Percentiles rank a stretch among this genome's conserved stretches.
These are phyloP conservation scores for Micromesistius poutassou DNA, from an alignment of 2,797 vertebrate species.

Conservation along the genomic window DNA sequence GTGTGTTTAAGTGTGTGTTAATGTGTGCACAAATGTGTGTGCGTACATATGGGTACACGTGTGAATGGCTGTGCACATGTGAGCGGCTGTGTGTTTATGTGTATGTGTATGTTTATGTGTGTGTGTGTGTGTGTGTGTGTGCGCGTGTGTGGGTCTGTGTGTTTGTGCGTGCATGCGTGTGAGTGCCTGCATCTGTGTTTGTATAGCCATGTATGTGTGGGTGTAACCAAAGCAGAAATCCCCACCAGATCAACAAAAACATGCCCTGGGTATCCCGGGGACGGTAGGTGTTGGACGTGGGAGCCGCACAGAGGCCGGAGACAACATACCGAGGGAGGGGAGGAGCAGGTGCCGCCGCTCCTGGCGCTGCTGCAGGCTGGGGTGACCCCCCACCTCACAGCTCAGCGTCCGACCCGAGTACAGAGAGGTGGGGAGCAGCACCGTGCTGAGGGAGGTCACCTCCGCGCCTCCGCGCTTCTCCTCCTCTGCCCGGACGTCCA, in stretches of 20 bases:
- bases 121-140: background rate
- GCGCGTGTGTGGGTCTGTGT: background rate
- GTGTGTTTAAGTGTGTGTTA: slow-evolving; percentile 9
- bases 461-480: slow-evolving; percentile 37
- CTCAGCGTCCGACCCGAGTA: slow-evolving; percentile 63
- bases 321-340: slow-evolving; percentile 51
- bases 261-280: background rate
- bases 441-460: slow-evolving; percentile 36
- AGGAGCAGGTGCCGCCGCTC: slow-evolving; percentile 53
- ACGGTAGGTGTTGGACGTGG: background rate
- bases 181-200: too few species aligned
- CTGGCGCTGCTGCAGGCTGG: slow-evolving; percentile 43
- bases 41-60: too few species aligned
- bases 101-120: background rate
- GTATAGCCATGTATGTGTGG: background rate
- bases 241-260: slow-evolving; percentile 4
- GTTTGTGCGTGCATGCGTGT: too few species aligned
- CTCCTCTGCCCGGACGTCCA: slow-evolving; percentile 2
- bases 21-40: background rate
- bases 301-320: background rate
- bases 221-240: background rate
- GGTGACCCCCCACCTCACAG: slow-evolving; percentile 58
- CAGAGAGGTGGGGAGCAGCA: slow-evolving; percentile 49
- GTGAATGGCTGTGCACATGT: too few species aligned
- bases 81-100: too few species aligned